Base-by-base conservation (phyloP, 2,888 invertebrate species). In the Hedychridium roseum region DNA sequence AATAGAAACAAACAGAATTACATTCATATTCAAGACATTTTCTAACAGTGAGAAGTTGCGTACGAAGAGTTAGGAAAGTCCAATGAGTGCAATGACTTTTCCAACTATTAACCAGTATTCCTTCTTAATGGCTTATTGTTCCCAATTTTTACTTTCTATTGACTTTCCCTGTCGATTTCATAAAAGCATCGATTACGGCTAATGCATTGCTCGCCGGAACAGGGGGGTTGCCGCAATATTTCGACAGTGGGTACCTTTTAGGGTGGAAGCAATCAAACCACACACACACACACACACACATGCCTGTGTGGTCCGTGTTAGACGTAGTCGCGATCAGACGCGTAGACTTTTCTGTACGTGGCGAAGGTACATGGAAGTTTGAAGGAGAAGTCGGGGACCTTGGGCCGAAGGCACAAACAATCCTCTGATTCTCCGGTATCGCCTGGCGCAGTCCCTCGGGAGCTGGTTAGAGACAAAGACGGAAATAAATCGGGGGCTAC, bases 381-480 rank as follows among this genome's bases (percentile, higher is more conserved):
- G 31, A 31, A 28, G 37, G 44, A 44, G 45, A 50, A 59, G 54
- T 50, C 60, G 54, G 54, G 42, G 54, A 58, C 45, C 57, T 58
- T 64, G 48, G 50, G 32, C 56, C 52, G 43, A 40, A 35, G 45
- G 45, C 53, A 39, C 56, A 62, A 65, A 64, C 64, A 65, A 63
- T 65, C 50, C 58, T 55, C 56, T 60, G 57, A 52, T 57, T 60
- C 47, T 50, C 50, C 47, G 60, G 55, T 65, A 60, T 65, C 60
- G 62, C 50, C 35, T 26, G 27, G 31, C 20, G 53, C 54, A 52
- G 53, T 59, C 63, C 58, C 63, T 39, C 16, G 56, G 52, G 65
- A 54, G 50, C 50, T 59, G 60, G 58, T 66, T 66, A 62, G 66
- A 60, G 62, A 59, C 60, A 64, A 66, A 66, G 52, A 57, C 48